Base-by-base conservation (phyloP, 2,113 vertebrate species). In the Phasianus colchicus region DNA sequence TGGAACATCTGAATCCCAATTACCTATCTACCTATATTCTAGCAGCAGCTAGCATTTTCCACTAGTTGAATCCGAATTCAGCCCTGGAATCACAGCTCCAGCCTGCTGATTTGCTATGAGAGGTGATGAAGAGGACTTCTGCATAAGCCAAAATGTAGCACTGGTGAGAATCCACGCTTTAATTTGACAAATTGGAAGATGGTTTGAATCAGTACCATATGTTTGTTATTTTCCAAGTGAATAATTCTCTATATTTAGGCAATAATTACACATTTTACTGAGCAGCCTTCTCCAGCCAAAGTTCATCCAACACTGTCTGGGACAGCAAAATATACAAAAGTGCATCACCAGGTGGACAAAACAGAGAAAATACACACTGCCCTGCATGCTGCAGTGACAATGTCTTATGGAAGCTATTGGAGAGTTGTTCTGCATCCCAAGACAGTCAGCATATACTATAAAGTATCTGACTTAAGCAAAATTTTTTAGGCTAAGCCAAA, bases 171-270 rank as follows among this genome's bases (percentile, higher is more conserved):
- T 52, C 64, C 13, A 9, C 24, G 57, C 65, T 64, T 64, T 40
- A 73, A 76, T 54, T 82, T 45, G 71, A 91, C 67, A 54, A 83
- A 89, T 1, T 57, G 38, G 64, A 86, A 89, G 82, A 92, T 2
- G 7, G 70, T 94, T 94, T 48, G 27, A 88, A 89, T 89, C 48
- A 70, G 45, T n/a, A 85, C 75, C 50, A 73, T 22, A 40, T 29
- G 71, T n/a, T 69, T 72, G n/a, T 36, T 73, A 83, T 88, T 95
- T 89, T 88, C 48, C 32, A 73, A 76, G 34, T 63, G 54, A 87
- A 45, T 65, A 76, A 76, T 80, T 73, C 74, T 83, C 79, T 93
- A 58, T 66, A 88, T 91, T 92, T 92, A 92, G 67, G 75, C 67
- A 80, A 77, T 34, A 91, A 94, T 85, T 73, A 86, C 32, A 19